These are phyloP conservation scores for Odontocerum albicorne DNA, from an alignment of 2,888 invertebrate genomes.

Conservation along the genomic window DNA sequence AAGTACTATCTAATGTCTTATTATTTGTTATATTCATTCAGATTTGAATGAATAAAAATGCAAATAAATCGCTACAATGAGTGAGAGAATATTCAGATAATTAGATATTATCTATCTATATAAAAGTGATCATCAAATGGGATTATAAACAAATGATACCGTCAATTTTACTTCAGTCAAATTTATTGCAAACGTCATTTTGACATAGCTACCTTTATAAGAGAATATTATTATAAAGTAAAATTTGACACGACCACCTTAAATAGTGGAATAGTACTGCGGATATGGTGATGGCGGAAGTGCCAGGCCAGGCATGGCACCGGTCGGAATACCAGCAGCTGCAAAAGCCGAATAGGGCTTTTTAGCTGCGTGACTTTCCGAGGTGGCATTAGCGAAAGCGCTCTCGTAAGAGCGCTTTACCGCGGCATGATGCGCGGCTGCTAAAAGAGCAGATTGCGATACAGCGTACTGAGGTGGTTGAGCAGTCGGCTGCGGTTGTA, in stretches of 20 bases:
- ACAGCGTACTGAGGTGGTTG: slow-evolving; percentile 16
- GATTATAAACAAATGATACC: not conserved
- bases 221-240: no score
- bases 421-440: slow-evolving; percentile 42
- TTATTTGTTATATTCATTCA: no score
- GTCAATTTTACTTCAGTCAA: not conserved
- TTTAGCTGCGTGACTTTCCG: slow-evolving; percentile 48
- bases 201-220: no score
- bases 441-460: slow-evolving; percentile 7
- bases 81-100: no score
- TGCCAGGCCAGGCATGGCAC: slow-evolving; percentile 45
- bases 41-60: no score
- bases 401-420: slow-evolving; percentile 73
- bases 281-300: slow-evolving; percentile 51
- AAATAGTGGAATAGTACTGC: slow-evolving; percentile 40
- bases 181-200: not conserved
- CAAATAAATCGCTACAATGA: no score
- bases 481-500: slow-evolving; percentile 21
- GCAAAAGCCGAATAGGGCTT: slow-evolving; percentile 50
- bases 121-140: no score
- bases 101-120: no score
- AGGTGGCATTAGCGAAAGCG: slow-evolving; percentile 62
- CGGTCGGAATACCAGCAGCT: slow-evolving; percentile 45
- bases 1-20: no score
- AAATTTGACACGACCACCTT: not conserved